Base-by-base conservation (phyloP, 2,888 invertebrate genomes). In the Eupithecia tripunctaria region DNA sequence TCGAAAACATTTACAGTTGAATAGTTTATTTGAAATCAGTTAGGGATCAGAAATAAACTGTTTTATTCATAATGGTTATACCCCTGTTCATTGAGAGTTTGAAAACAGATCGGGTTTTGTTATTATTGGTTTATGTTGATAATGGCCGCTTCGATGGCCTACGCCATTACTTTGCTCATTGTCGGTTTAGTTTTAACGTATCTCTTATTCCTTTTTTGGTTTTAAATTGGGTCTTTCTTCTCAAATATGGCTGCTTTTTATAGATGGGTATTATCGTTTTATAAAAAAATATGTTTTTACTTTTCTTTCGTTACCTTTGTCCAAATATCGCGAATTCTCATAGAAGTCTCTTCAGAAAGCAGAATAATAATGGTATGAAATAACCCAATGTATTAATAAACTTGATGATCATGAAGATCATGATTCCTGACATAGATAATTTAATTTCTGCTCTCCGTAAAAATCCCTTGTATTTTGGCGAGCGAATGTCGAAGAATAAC, bases 341-440 rank as follows among this genome's bases (percentile, higher is more conserved):
- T 8, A 27, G 3, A 63, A 38, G 2, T 12, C 38, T 10, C 36
- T 32, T 8, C 32, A 36, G 29, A 62, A 27, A 62, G 32, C 32
- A n/a, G 38, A 32, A 36, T 36, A 36, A 36, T 1, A 36, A 38
- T 41, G 25, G 38, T 15, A 64, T 6, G 63, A 64, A 38, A 64
- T 25, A 64, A 64, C 21, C 25, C 25, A 38, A 74, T 72, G 41
- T 29, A 29, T 56, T 71, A 71, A 70, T 74, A 72, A 71, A 74
- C 69, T 69, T 74, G n/a, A n/a, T n/a, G n/a, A n/a, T 74, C 72
- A 74, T 59, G 69, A 71, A n/a, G 41, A 36, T 69, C 56, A 64
- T 72, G 67, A 67, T 74, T 74, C 71, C 74, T 71, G 67, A 67
- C 69, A 69, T 74, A 70, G 60, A 64, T 74, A 69, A 69, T 74